Evolutionary conservation across 1,140 invertebrate species (phyloP), one percentile per base, ranked within the genome.

Genomic region (Vollenhovia emeryi): DNA sequence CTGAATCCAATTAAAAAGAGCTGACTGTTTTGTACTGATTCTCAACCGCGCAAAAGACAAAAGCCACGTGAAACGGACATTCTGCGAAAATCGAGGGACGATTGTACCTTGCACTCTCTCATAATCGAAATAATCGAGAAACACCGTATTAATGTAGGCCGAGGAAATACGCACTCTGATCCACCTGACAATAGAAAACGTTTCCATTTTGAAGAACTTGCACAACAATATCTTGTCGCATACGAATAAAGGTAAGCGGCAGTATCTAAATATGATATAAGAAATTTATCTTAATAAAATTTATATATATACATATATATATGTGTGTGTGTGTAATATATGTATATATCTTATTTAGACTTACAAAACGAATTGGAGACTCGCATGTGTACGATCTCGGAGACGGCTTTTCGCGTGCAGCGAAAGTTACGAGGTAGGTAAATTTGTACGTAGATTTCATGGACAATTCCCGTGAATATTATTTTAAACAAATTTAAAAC

Each of bases 211-310:
- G 50, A 95, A 95, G 85, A 93, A 94, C 60, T 93, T 96, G 85
- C 95, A 96, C 89, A 95, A 95, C 64, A 95, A 96, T 92, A 94
- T 96, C 80, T 94, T 96, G n/a, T 95, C 94, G 86, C 95, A 96
- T 85, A 95, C 94, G 59, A 95, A 96, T 91, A 94, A 93, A 90
- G 94, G 96, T 96, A 93, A 91, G 93, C 86, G 33, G 30, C 24
- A 36, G 11, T 40, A 62, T 21, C 2, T 21, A 68, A 64, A 76
- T 57, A 48, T 84, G 30, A 52, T 75, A n/a, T 21, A 11, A n/a
- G 15, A 13, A 62, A 45, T n/a, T n/a, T n/a, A n/a, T n/a, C n/a
- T n/a, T n/a, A n/a, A n/a, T n/a, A n/a, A n/a, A 11, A 59, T 60
- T 55, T n/a, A 60, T 40, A 86, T 55, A 36, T 66, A 40, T 66